These are phyloP conservation scores for Drosophila colorata DNA, from an alignment of 2,888 invertebrate genomes.

Conservation along the genomic window DNA sequence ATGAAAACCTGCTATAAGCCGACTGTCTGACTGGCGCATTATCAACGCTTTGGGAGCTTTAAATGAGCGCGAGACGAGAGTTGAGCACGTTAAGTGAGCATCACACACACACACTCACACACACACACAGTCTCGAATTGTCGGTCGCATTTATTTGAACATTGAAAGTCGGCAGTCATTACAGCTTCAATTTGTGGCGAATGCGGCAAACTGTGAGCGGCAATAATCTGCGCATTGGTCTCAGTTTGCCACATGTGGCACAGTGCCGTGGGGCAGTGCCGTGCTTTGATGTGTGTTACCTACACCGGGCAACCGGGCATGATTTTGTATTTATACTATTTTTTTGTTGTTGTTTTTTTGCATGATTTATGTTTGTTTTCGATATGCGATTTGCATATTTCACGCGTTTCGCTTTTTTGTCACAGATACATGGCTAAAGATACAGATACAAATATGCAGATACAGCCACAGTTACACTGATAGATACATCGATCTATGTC, in stretches of 20 bases:
- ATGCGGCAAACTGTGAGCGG: conserved; percentile 62
- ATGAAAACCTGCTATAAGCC: conserved; percentile 66
- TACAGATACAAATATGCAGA: conserved; percentile 44
- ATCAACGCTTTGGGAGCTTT: conserved; percentile 72
- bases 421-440: conserved; percentile 31
- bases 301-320: conserved; percentile 2
- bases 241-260: conserved; percentile 75
- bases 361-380: conserved; percentile 74
- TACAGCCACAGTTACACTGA: conserved; percentile 4
- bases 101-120: conserved; percentile 39
- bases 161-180: conserved; percentile 78
- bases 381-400: conserved; percentile 78
- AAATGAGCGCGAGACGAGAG: conserved; percentile 68
- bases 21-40: conserved; percentile 61
- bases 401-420: conserved; percentile 66
- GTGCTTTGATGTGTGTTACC: conserved; percentile 17
- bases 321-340: background rate
- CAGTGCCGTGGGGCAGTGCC: conserved; percentile 19
- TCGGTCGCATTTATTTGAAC: conserved; percentile 77
- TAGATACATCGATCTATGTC: conserved; percentile 53
- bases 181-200: conserved; percentile 73
- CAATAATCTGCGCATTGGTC: conserved; percentile 65
- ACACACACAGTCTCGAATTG: conserved; percentile 32
- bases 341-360: conserved; percentile 16
- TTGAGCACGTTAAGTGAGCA: conserved; percentile 69